These are phyloP conservation scores for Pangasianodon hypophthalmus DNA, from an alignment of 2,113 vertebrate species.

Conservation along the genomic window DNA sequence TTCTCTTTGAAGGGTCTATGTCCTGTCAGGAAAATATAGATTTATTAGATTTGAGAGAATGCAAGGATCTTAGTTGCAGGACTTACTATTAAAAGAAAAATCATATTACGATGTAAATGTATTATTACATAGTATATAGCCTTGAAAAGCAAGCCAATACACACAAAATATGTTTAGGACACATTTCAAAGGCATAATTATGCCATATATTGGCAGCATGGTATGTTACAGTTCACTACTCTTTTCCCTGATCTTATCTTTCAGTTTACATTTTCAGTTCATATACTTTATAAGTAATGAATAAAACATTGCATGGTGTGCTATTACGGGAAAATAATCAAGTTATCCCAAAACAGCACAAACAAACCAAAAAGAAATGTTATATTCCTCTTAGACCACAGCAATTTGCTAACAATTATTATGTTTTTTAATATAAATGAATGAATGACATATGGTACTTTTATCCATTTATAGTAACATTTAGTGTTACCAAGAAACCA, in stretches of 20 bases:
- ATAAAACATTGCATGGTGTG: too few relatives aligned
- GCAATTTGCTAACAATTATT: background rate
- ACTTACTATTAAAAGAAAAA: background rate
- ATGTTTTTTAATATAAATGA: background rate
- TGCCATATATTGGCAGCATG: background rate
- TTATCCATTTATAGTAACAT: background rate
- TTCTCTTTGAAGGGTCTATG: constrained; percentile 55
- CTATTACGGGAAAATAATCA: background rate
- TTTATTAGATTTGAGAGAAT: constrained; percentile 1
- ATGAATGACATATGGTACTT: background rate
- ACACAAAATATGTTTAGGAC: background rate
- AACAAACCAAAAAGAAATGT: too few relatives aligned
- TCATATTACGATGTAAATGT: background rate
- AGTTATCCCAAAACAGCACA: background rate
- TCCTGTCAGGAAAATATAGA: constrained; percentile 49
- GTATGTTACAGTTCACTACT: background rate
- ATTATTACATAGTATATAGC: background rate
- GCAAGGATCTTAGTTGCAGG: background rate
- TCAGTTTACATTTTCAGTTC: background rate
- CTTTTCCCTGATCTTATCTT: background rate
- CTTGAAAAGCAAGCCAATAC: background rate
- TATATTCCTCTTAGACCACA: too few relatives aligned
- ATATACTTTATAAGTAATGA: background rate
- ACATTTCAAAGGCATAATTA: background rate
- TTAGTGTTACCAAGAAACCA: background rate